A percentile compares a stretch with the other conserved stretches of the same genome.
phyloP scores from a whole-genome alignment of 2,888 invertebrate species.

The Hirtodrosophila histrioides region DNA sequence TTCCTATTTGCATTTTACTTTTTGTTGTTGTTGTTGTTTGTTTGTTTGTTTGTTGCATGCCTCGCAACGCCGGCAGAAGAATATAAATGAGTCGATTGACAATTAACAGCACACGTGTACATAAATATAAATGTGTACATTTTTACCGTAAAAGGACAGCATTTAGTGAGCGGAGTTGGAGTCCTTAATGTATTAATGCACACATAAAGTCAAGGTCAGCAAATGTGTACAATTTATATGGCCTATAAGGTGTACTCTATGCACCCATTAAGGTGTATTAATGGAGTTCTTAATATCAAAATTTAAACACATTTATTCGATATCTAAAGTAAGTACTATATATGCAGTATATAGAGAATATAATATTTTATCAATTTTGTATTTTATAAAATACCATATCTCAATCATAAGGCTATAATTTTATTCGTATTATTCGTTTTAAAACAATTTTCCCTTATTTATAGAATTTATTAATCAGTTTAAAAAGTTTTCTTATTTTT shows the following conservation, averaged over 20 bases:
- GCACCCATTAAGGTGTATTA: no score
- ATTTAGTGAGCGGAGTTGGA: constrained; percentile 28
- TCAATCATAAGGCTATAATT: no score
- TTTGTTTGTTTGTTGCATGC: constrained; percentile 56
- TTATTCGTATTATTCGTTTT: no score
- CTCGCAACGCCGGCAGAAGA: constrained; percentile 41
- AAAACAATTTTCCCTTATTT: no score
- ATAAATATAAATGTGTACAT: constrained; percentile 5
- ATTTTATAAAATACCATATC: no score
- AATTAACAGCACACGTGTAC: constrained; percentile 61
- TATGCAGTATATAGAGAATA: no score
- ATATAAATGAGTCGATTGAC: constrained; percentile 46
- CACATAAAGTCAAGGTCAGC: constrained; percentile 44
- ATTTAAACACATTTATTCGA: no score
- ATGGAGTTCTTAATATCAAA: no score
- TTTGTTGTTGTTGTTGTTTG: constrained; percentile 9
- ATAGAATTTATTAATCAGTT: no score
- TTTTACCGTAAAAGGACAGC: constrained; percentile 32
- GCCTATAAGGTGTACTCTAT: neutral
- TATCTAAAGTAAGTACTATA: no score
- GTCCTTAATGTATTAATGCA: constrained; percentile 45
- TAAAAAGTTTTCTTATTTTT: no score
- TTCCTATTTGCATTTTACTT: constrained; percentile 39
- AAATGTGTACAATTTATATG: neutral
- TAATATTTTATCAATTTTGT: no score